Conservation (phyloP, 1,140 invertebrate genomes). For the Mylabris phalerata region DNA sequence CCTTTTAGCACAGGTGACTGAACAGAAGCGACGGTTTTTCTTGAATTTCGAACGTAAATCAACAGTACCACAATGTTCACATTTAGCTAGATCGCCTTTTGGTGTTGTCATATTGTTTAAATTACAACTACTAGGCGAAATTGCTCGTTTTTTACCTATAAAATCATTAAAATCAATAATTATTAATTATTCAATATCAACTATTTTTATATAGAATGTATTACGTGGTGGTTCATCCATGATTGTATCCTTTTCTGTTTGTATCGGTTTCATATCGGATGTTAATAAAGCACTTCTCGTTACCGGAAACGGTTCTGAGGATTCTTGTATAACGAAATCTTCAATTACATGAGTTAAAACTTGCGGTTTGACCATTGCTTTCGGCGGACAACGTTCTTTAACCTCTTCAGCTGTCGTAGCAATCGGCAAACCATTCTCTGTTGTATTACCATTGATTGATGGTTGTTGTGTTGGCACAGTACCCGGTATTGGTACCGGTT, state of each 20-base stretch:
- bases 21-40: conserved; percentile 74
- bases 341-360: conserved; percentile 95
- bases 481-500: conserved; percentile 36
- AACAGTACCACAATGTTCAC: conserved; percentile 71
- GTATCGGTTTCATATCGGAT: conserved; percentile 37
- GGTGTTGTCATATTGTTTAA: conserved; percentile 33
- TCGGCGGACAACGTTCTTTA: conserved; percentile 54
- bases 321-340: conserved; percentile 94
- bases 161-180: conserved; percentile 19
- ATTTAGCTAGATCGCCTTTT: conserved; percentile 55
- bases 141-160: conserved; percentile 34
- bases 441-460: conserved; percentile 27
- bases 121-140: conserved; percentile 24
- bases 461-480: conserved; percentile 35
- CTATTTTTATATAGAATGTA: background rate
- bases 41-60: conserved; percentile 65
- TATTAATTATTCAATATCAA: conserved; percentile 11
- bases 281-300: conserved; percentile 53
- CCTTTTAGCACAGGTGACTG: conserved; percentile 65
- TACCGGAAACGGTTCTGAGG: conserved; percentile 81
- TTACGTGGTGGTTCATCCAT: conserved; percentile 69
- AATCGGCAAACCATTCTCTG: conserved; percentile 37
- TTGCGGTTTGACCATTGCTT: conserved; percentile 93
- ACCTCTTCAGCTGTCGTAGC: conserved; percentile 52
- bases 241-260: conserved; percentile 46